A percentile compares a stretch with the other conserved stretches of the same genome.
These are phyloP conservation scores for Microtus montanus DNA, from an alignment of 2,113 vertebrate genomes.

Conservation along the genomic window DNA sequence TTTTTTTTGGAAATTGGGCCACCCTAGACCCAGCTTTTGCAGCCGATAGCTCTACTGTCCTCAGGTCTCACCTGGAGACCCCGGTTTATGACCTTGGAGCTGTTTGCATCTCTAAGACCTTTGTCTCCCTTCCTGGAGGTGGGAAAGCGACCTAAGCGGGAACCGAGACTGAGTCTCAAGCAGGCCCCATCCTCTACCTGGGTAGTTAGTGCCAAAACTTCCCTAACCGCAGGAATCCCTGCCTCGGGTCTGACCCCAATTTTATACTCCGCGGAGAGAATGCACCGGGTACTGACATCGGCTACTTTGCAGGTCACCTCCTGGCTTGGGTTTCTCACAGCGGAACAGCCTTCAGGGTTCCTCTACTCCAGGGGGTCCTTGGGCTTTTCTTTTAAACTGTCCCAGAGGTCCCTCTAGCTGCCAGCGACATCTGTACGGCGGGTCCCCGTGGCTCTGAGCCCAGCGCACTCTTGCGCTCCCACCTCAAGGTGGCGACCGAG, in stretches of 20 bases:
- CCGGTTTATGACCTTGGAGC: neutral
- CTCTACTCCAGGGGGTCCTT: neutral
- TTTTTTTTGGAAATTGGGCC: constrained; percentile 66
- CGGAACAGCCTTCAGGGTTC: neutral
- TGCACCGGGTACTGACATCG: neutral
- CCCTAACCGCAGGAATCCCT: neutral
- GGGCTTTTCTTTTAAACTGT: neutral
- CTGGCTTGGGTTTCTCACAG: neutral
- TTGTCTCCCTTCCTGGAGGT: constrained; percentile 27
- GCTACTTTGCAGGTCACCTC: neutral
- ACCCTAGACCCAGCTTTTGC: neutral
- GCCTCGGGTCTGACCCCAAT: constrained; percentile 5
- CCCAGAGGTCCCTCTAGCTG: neutral
- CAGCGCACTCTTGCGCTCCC: constrained; percentile 67
- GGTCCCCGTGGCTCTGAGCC: neutral
- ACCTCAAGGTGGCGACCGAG: constrained; percentile 88
- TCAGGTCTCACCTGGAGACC: neutral
- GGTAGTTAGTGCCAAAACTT: constrained; percentile 57
- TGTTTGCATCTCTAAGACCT: neutral
- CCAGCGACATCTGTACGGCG: neutral
- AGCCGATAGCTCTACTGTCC: neutral
- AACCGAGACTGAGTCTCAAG: neutral
- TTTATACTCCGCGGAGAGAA: constrained; percentile 33
- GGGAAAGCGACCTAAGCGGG: neutral
- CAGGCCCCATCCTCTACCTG: neutral